These are phyloP conservation scores for Oithona nana DNA, from an alignment of 2,888 invertebrate genomes.

Conservation along the genomic window DNA sequence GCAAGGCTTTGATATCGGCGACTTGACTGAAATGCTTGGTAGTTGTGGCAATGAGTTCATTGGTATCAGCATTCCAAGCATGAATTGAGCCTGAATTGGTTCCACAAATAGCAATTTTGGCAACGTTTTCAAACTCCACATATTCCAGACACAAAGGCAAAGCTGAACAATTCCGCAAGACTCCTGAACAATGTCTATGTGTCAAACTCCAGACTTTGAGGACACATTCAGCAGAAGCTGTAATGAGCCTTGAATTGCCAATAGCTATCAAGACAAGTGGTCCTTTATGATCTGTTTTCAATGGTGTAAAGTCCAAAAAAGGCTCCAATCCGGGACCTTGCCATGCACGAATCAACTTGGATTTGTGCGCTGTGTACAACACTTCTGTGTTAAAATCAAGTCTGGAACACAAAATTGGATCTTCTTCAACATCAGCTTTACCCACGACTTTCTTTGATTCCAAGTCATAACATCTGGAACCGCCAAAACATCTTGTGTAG, in stretches of 20 bases:
- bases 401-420: neutral
- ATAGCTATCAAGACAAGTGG: neutral
- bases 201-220: neutral
- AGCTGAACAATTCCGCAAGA: neutral
- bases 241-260: neutral
- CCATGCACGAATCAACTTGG: neutral
- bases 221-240: neutral
- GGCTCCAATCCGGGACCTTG: neutral
- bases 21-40: neutral
- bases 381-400: neutral
- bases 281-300: neutral
- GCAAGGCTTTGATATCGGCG: neutral
- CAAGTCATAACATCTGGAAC: neutral
- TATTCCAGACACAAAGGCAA: neutral
- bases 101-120: neutral
- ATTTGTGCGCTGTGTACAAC: neutral
- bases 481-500: neutral
- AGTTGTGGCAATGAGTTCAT: neutral
- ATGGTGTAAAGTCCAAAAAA: neutral
- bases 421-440: neutral
- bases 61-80: neutral
- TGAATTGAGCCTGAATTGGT: neutral
- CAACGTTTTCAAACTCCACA: neutral
- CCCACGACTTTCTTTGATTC: neutral
- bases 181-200: neutral